phyloP scores from a whole-genome alignment of 2,797 vertebrate species.

The Cryptoprocta ferox region DNA sequence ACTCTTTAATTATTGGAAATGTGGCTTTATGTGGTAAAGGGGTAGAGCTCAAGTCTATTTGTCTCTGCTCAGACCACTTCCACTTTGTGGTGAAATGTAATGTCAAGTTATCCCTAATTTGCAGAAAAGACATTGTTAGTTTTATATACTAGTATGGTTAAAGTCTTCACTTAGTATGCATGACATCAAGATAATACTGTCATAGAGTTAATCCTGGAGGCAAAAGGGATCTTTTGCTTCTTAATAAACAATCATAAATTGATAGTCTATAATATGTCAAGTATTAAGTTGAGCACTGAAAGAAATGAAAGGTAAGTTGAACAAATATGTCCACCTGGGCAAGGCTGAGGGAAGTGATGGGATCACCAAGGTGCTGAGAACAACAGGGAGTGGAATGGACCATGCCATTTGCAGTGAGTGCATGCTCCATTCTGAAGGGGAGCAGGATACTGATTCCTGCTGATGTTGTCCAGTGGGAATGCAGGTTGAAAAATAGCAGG shows the following conservation, averaged over 20 bases:
- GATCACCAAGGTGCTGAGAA: not conserved
- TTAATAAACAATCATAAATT: not conserved
- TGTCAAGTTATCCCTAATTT: conserved; percentile 29
- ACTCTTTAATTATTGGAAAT: conserved; percentile 42
- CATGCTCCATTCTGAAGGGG: fast-evolving
- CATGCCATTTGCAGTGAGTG: fast-evolving
- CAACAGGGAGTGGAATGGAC: not conserved
- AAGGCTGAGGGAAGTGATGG: not conserved
- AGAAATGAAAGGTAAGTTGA: not conserved
- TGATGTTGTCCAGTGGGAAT: not conserved
- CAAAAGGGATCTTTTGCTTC: not conserved
- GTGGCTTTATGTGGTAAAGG: not conserved
- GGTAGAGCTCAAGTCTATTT: not conserved
- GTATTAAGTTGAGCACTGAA: not conserved
- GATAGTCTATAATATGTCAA: not conserved
- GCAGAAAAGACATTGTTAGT: not conserved
- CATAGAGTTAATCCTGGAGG: not conserved
- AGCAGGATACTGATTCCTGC: not conserved
- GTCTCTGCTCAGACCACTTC: not conserved
- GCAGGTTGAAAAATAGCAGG: not conserved
- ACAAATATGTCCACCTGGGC: not conserved
- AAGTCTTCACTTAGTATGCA: not conserved
- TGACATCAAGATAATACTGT: not conserved
- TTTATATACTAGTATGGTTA: not conserved
- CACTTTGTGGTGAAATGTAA: not conserved